These are phyloP conservation scores for Aspidiotus destructor DNA, from an alignment of 2,888 invertebrate genomes.

Conservation along the genomic window DNA sequence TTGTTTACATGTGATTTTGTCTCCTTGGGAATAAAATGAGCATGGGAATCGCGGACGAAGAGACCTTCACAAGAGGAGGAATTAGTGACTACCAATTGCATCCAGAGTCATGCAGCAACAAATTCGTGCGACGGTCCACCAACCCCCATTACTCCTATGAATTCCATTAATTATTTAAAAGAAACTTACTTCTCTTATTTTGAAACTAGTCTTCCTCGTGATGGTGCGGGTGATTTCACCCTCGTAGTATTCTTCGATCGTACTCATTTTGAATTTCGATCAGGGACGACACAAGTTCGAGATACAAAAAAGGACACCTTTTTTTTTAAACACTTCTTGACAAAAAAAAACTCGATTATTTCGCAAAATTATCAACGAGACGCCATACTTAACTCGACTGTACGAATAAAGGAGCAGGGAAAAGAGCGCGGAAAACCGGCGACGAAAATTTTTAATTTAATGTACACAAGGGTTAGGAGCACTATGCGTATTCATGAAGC, in stretches of 20 bases:
- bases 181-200: slow-evolving; percentile 58
- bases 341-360: neutral
- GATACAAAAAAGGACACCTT: neutral
- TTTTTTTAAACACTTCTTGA: too few species aligned
- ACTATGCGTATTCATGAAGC: too few species aligned
- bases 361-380: neutral
- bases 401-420: neutral
- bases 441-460: neutral
- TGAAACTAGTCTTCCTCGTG: slow-evolving; percentile 55
- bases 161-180: too few species aligned
- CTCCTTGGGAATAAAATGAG: too few species aligned
- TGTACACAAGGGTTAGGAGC: neutral
- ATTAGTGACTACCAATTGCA: too few species aligned
- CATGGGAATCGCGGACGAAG: too few species aligned
- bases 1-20: too few species aligned
- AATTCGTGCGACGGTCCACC: too few species aligned
- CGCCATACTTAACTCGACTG: neutral
- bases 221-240: slow-evolving; percentile 60
- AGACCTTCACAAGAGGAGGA: too few species aligned
- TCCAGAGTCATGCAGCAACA: too few species aligned
- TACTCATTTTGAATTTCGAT: slow-evolving; percentile 44
- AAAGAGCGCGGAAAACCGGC: neutral
- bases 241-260: slow-evolving; percentile 60
- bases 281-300: neutral
- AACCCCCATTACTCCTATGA: too few species aligned